Percentiles rank a stretch among this genome's conserved stretches.
phyloP scores from a whole-genome alignment of 2,113 vertebrate genomes.

The Planiliza haematocheilus region DNA sequence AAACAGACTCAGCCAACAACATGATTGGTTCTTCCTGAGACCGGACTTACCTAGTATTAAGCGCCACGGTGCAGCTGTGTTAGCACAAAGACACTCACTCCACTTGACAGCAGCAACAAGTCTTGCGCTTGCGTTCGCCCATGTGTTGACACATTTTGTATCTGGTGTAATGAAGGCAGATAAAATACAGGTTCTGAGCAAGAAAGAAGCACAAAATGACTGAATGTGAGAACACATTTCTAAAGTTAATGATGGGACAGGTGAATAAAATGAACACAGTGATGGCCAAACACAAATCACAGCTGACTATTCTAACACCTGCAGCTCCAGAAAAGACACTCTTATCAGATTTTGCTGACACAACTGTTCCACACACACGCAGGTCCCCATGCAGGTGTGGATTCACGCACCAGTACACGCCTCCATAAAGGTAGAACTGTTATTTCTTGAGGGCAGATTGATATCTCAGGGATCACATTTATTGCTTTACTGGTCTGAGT shows the following conservation, averaged over 20 bases:
- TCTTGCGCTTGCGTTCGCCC: slow-evolving; percentile 29
- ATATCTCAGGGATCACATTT: slow-evolving; percentile 72
- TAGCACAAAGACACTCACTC: slow-evolving; percentile 45
- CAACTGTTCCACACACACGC: slow-evolving; percentile 43
- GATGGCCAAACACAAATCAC: slow-evolving; percentile 59
- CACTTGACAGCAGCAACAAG: slow-evolving; percentile 48
- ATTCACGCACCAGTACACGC: slow-evolving; percentile 21
- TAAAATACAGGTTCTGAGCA: background rate
- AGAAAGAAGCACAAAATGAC: slow-evolving; percentile 4
- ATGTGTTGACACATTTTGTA: slow-evolving; percentile 26
- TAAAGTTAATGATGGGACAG: slow-evolving; percentile 28
- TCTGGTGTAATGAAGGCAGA: slow-evolving; percentile 8
- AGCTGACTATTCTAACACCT: slow-evolving; percentile 63
- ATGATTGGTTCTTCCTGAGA: slow-evolving; percentile 80
- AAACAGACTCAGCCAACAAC: slow-evolving; percentile 65
- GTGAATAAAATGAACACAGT: slow-evolving; percentile 45
- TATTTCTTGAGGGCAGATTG: slow-evolving; percentile 66
- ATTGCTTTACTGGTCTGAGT: slow-evolving; percentile 76
- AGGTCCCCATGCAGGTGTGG: slow-evolving; percentile 10
- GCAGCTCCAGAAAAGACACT: slow-evolving; percentile 57
- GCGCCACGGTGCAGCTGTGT: slow-evolving; percentile 59
- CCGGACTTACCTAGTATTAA: slow-evolving; percentile 75
- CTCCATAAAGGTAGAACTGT: slow-evolving; percentile 58
- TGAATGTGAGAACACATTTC: slow-evolving; percentile 23
- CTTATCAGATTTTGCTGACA: slow-evolving; percentile 66